Evolutionary conservation across 1,140 invertebrate species (phyloP).

Genomic region (Macrobrachium rosenbergii): DNA sequence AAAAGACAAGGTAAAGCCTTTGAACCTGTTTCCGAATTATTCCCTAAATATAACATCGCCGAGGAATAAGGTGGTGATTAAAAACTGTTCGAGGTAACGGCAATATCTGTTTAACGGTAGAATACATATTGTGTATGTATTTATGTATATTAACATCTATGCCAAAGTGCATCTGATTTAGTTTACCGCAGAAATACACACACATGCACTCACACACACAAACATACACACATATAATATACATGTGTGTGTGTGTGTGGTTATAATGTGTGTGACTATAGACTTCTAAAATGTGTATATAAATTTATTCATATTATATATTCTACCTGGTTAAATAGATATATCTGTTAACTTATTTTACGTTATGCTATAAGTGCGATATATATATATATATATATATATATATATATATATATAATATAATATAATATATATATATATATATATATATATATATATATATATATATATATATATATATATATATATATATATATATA

Average conservation of each 20-base stretch:
- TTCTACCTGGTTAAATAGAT: too few relatives aligned
- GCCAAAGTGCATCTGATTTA: not conserved
- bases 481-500: too few relatives aligned
- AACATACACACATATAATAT: not conserved
- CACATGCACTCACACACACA: not conserved
- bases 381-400: too few relatives aligned
- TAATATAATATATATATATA: too few relatives aligned
- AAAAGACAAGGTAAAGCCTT: not conserved
- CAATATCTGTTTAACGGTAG: not conserved
- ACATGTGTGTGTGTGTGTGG: slow-evolving; percentile 18
- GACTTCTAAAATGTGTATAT: slow-evolving; percentile 14
- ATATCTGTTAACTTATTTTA: too few relatives aligned
- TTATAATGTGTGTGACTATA: slow-evolving; percentile 8
- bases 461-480: too few relatives aligned
- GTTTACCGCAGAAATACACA: not conserved
- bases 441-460: too few relatives aligned
- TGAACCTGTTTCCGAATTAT: slow-evolving; percentile 3
- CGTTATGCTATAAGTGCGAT: too few relatives aligned
- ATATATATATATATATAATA: too few relatives aligned
- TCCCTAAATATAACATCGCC: not conserved
- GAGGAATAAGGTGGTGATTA: too few relatives aligned
- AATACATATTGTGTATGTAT: slow-evolving; percentile 21
- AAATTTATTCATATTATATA: slow-evolving; percentile 6
- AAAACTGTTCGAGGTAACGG: too few relatives aligned
- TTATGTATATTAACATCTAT: not conserved